These are phyloP conservation scores for Phymorhynchus buccinoides DNA, from an alignment of 1,140 invertebrate genomes.

Conservation along the genomic window DNA sequence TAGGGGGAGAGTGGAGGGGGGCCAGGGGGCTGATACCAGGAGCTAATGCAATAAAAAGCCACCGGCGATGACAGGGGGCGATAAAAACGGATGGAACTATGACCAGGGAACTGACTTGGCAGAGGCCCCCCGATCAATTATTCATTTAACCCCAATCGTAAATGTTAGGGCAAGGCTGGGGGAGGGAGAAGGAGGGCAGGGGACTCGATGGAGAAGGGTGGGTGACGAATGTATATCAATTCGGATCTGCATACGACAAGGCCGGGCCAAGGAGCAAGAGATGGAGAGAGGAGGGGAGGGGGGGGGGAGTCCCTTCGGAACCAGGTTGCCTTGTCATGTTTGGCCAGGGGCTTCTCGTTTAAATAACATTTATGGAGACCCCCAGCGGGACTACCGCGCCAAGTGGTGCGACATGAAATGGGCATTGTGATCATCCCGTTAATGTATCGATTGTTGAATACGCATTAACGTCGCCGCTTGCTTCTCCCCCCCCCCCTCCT, in stretches of 20 bases:
- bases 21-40: slow-evolving; percentile 24
- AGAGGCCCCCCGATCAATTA: slow-evolving; percentile 28
- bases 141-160: slow-evolving; percentile 36
- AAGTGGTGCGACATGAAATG: slow-evolving; percentile 33
- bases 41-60: slow-evolving; percentile 30
- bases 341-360: not conserved
- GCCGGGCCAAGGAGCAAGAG: not conserved
- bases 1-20: not conserved
- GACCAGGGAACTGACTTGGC: slow-evolving; percentile 15
- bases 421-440: slow-evolving; percentile 25
- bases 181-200: not conserved
- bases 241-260: not conserved
- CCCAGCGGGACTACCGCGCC: not conserved
- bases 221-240: slow-evolving; percentile 23
- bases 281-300: not conserved
- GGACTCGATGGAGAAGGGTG: too few relatives aligned
- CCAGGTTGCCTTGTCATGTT: too few relatives aligned
- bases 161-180: not conserved
- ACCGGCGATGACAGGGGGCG: slow-evolving; percentile 24
- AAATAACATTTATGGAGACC: slow-evolving; percentile 36
- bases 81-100: slow-evolving; percentile 36
- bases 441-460: slow-evolving; percentile 31
- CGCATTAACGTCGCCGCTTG: slow-evolving; percentile 22
- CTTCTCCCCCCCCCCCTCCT: not conserved
- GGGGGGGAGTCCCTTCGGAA: not conserved